Percentiles rank a stretch among this genome's conserved stretches.
Evolutionary conservation across 2,888 invertebrate species (phyloP).

Genomic region (Hartigia nigra): DNA sequence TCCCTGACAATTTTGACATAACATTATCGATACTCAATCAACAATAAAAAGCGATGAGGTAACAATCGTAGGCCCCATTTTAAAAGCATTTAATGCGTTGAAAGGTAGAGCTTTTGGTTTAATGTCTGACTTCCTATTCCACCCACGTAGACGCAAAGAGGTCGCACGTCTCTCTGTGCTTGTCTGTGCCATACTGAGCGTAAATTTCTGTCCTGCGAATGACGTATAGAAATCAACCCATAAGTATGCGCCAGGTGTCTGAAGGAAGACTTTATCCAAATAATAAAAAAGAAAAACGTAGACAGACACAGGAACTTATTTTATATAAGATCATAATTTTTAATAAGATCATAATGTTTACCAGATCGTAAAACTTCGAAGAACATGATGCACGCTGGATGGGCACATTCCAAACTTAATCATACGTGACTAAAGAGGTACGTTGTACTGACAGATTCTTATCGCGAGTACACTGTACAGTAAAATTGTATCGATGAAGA

Average conservation of each 20-base stretch:
- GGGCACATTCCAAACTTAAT: background rate
- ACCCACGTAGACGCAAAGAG: slow-evolving; percentile 54
- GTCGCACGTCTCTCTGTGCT: slow-evolving; percentile 29
- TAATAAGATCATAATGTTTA: background rate
- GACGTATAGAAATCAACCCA: background rate
- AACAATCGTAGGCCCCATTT: slow-evolving; percentile 25
- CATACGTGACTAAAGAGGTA: background rate
- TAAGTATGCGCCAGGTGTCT: background rate
- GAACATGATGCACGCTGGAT: background rate
- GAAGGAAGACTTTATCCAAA: background rate
- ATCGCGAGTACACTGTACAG: background rate
- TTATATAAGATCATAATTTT: background rate
- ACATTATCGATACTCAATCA: background rate
- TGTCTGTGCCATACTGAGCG: background rate
- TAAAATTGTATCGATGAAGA: background rate
- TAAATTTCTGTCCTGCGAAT: background rate
- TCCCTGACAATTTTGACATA: background rate
- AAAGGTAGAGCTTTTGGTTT: slow-evolving; percentile 52
- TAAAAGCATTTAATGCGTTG: slow-evolving; percentile 43
- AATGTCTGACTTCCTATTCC: slow-evolving; percentile 59
- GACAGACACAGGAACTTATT: background rate
- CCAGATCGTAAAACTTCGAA: background rate
- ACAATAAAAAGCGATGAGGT: background rate
- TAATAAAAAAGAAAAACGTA: background rate
- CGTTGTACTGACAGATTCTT: background rate